Evolutionary conservation across 2,888 invertebrate species (phyloP).

Genomic region (Brachyptera risi): DNA sequence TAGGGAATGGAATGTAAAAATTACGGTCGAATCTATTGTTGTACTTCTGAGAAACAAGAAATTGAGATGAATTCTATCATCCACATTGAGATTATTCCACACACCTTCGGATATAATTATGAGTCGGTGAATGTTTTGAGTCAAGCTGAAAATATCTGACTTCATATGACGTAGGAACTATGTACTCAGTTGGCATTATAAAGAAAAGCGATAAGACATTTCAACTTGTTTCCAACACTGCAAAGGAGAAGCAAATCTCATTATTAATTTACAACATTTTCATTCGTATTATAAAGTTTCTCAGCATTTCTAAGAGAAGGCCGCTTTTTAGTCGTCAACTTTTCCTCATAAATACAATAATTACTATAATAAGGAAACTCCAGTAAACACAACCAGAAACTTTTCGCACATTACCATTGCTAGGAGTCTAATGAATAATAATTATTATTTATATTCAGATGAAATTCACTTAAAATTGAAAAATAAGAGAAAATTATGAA

Average conservation of each 20-base stretch:
- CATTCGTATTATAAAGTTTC: conserved; percentile 26
- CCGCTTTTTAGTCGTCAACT: conserved; percentile 2
- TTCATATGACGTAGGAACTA: too few species aligned
- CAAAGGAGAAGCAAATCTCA: conserved; percentile 22
- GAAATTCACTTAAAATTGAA: conserved; percentile 6
- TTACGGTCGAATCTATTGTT: too few species aligned
- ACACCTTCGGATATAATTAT: too few species aligned
- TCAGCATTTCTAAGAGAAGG: not conserved
- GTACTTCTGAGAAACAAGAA: too few species aligned
- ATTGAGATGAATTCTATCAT: too few species aligned
- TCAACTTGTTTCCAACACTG: too few species aligned
- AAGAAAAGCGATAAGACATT: too few species aligned
- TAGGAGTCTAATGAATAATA: conserved; percentile 23
- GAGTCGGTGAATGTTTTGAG: too few species aligned
- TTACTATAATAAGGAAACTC: conserved; percentile 21
- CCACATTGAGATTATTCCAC: too few species aligned
- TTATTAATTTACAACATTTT: conserved; percentile 25
- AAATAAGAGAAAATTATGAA: conserved; percentile 17
- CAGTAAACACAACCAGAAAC: conserved; percentile 21
- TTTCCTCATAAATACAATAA: conserved; percentile 26
- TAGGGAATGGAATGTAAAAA: too few species aligned
- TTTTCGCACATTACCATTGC: conserved; percentile 1
- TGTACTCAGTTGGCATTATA: too few species aligned
- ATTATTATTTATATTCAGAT: conserved; percentile 21
- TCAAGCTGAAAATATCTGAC: too few species aligned